phyloP scores from a whole-genome alignment of 2,888 invertebrate species.

The Aphodius sticticus region DNA sequence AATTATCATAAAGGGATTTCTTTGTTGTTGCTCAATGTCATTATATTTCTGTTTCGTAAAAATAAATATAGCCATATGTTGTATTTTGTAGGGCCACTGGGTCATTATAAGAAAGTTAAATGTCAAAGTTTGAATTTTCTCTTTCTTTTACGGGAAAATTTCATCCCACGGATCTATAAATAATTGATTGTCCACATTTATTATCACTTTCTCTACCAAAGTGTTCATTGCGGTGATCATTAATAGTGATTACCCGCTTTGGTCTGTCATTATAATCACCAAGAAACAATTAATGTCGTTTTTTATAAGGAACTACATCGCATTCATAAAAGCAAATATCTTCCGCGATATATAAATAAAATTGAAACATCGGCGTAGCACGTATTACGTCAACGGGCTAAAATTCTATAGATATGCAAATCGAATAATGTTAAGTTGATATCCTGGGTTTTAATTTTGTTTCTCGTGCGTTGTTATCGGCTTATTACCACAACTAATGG shows the following conservation, averaged over 20 bases:
- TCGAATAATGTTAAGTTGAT: neutral
- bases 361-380: neutral
- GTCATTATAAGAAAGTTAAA: neutral
- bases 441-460: neutral
- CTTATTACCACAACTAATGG: neutral
- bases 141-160: neutral
- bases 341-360: neutral
- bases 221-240: neutral
- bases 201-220: neutral
- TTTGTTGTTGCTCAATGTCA: too few relatives aligned
- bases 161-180: neutral
- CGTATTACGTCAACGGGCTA: neutral
- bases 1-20: too few relatives aligned
- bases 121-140: neutral
- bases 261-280: neutral
- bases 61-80: neutral
- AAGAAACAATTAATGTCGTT: neutral
- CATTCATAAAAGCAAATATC: neutral
- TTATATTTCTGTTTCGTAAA: neutral
- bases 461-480: neutral
- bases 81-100: neutral
- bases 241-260: neutral
- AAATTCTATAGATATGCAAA: slow-evolving; percentile 4
- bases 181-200: neutral
- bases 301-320: neutral